These are phyloP conservation scores for Zapornia atra DNA, from an alignment of 2,113 vertebrate genomes.

Conservation along the genomic window DNA sequence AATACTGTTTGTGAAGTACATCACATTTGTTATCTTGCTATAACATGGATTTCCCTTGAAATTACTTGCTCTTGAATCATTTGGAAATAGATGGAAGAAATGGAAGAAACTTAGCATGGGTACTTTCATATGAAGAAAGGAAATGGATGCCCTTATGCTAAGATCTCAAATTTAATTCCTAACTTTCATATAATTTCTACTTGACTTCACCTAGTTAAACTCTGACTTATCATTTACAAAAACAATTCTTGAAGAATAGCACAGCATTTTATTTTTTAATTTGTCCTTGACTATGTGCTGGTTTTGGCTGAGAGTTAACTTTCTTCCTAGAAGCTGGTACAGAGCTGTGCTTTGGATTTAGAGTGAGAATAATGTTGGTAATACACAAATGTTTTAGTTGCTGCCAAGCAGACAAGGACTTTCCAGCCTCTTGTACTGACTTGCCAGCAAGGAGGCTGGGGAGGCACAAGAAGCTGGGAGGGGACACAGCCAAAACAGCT, in stretches of 20 bases:
- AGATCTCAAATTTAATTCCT: neutral
- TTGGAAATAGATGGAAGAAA: neutral
- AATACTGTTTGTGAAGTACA: conserved; percentile 29
- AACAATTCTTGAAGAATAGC: neutral
- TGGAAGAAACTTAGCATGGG: neutral
- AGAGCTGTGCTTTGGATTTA: too few species aligned
- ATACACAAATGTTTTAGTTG: too few species aligned
- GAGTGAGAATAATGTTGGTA: too few species aligned
- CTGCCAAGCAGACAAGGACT: too few species aligned
- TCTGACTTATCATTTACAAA: neutral
- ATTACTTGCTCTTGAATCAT: neutral
- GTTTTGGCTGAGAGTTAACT: too few species aligned
- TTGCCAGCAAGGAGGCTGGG: too few species aligned
- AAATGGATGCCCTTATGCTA: neutral
- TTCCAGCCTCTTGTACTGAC: too few species aligned
- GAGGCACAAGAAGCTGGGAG: too few species aligned
- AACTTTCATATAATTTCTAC: neutral
- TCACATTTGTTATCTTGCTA: conserved; percentile 17
- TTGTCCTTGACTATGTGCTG: neutral
- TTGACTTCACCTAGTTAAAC: neutral
- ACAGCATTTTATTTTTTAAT: neutral
- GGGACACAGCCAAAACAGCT: too few species aligned
- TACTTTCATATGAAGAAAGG: neutral
- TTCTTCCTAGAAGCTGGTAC: too few species aligned
- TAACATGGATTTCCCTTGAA: neutral